Percentiles rank a stretch among this genome's conserved stretches.
Evolutionary conservation across 2,113 vertebrate species (phyloP).

Genomic region (Phylloscopus trochilus): DNA sequence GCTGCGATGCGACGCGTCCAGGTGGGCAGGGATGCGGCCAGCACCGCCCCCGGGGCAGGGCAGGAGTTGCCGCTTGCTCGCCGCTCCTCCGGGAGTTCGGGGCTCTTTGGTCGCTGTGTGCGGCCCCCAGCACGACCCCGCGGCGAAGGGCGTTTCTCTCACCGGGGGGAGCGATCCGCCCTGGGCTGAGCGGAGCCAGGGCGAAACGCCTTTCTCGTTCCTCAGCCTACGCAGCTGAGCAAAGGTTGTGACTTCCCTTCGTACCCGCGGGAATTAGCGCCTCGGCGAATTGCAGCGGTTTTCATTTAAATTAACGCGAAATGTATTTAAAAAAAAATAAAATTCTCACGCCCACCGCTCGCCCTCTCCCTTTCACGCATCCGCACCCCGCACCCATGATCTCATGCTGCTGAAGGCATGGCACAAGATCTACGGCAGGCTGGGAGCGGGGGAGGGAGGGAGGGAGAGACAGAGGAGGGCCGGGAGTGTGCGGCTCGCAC

Average conservation of each 20-base stretch:
- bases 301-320: neutral
- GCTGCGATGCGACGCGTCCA: neutral
- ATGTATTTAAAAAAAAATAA: neutral
- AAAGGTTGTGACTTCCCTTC: neutral
- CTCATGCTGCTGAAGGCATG: conserved; percentile 47
- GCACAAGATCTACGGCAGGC: conserved; percentile 14
- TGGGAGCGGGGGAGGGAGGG: neutral
- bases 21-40: neutral
- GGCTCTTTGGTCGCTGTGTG: neutral
- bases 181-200: neutral
- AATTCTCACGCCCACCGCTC: conserved; percentile 26
- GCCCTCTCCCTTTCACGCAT: conserved; percentile 49
- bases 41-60: neutral
- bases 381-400: conserved; percentile 41
- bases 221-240: neutral
- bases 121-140: too few relatives aligned
- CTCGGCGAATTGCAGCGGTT: neutral
- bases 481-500: neutral
- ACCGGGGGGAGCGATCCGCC: neutral
- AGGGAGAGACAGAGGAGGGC: neutral
- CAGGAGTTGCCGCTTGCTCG: neutral
- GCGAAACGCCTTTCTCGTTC: neutral
- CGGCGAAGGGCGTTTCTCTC: neutral
- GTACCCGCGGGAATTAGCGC: neutral
- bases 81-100: rapidly evolving